Base-by-base conservation (phyloP, 2,797 vertebrate genomes). In the Chromobotia macracanthus region DNA sequence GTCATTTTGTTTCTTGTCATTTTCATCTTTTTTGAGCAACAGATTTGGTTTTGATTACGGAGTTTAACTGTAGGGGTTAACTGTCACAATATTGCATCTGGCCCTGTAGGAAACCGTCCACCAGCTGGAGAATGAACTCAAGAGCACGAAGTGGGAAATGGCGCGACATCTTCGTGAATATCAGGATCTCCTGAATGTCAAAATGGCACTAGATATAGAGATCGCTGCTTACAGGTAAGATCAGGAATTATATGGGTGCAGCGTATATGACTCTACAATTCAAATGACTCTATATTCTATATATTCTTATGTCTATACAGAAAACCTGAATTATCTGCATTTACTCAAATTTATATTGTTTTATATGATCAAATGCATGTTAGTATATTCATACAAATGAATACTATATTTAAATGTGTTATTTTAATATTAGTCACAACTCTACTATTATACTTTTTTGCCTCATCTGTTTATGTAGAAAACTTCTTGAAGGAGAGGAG, bases 81-180 rank as follows among this genome's bases (percentile, higher is more conserved):
- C 23, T 68, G 10, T 44, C 41, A 7, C 44, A 68, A 38, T n/a
- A n/a, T n/a, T n/a, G n/a, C n/a, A n/a, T 86, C 23, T 90, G 23
- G 25, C 25, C 21, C 44, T 13, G 1, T 82, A 99, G 97, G 97
- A 99, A 88, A 98, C 96, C 21, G 96, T 98, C 82, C 96, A 97
- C 87, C 97, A 99, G 89, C 87, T 99, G 92, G 97, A 99, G 87
- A 98, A 98, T 71, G 97, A 99, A 90, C 95, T 99, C 80, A 94
- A 97, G 91, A 96, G 95, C 87, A 99, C 97, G 0, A 99, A 99
- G 88, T 99, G 97, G 97, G 97, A 99, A 87, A 99, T 99, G 97
- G 96, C 97, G 0, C 96, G 97, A 80, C 97, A 99, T 87, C 90
- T 99, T 88, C 93, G 96, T 25, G 97, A 99, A 90, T 99, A 99